Evolutionary conservation across 2,797 vertebrate species (phyloP).

Genomic region (Otolemur crassicaudatus): DNA sequence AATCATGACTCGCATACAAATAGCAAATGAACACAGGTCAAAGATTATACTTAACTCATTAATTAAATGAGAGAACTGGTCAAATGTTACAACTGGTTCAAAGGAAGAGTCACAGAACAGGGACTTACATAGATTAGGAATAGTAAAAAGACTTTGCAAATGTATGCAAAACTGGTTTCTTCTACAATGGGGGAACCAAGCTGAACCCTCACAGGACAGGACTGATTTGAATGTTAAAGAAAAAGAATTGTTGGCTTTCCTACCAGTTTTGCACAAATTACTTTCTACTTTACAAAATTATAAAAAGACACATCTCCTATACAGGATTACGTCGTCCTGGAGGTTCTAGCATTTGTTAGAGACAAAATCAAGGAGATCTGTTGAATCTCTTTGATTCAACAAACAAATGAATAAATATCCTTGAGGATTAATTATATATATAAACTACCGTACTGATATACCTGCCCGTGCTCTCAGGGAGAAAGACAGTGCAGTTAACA

Average conservation of each 20-base stretch:
- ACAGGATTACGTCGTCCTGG: not conserved
- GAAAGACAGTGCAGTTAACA: not conserved
- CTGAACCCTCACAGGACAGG: not conserved
- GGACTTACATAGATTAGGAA: not conserved
- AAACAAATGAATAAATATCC: not conserved
- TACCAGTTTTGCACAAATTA: slow-evolving; percentile 5
- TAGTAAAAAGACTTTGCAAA: not conserved
- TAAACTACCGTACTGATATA: not conserved
- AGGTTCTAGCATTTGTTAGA: not conserved
- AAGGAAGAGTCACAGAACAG: not conserved
- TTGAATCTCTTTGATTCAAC: slow-evolving; percentile 33
- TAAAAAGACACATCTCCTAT: not conserved
- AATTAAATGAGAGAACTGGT: not conserved
- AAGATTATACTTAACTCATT: not conserved
- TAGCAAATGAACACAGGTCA: slow-evolving; percentile 15
- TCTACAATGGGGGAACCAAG: not conserved
- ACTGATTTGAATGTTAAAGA: slow-evolving; percentile 2
- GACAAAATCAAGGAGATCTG: not conserved
- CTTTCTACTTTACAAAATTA: not conserved
- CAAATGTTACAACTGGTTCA: not conserved
- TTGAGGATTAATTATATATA: slow-evolving; percentile 2
- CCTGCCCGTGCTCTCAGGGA: not conserved
- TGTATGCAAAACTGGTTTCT: not conserved
- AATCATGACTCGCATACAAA: not conserved
- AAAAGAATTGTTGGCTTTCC: not conserved